Evolutionary conservation across 2,888 invertebrate species (phyloP), one percentile per base, ranked within the genome.

Genomic region (Caenorhabditis japonica): DNA sequence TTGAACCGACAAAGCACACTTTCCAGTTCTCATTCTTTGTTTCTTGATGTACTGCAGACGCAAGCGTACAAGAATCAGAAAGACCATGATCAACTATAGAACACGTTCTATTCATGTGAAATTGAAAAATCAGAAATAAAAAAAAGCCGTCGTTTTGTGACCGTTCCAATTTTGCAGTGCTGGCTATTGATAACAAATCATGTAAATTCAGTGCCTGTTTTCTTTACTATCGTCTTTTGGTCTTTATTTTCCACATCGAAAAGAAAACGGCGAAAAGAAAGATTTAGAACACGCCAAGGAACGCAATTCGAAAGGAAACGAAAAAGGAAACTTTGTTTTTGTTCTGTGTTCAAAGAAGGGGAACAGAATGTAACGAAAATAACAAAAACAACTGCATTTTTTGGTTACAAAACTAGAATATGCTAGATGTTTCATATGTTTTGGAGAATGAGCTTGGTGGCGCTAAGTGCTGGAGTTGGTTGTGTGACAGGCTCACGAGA

Each of bases 11-110:
- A n/a, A n/a, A n/a, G n/a, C n/a, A n/a, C n/a, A n/a, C n/a, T n/a
- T n/a, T n/a, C n/a, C n/a, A n/a, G n/a, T n/a, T n/a, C n/a, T n/a
- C n/a, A n/a, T n/a, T n/a, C n/a, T n/a, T 60, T 53, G 62, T 46
- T 62, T 62, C 52, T 62, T 62, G 62, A 53, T 62, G 62, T 53
- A 33, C 30, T 52, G 43, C 60, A 61, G 60, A 52, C 53, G 62
- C 52, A 12, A 30, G 52, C 36, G 43, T 41, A 21, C 17, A 7
- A 25, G 27, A 30, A 34, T 25, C 36, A 39, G 21, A 30, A 27
- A 49, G 21, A 30, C 7, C 30, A 30, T 30, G 30, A n/a, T n/a
- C 23, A 58, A 43, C 39, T 23, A n/a, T 21, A 17, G 25, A 21
- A 15, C 60, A 61, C 25, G 60, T 25, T 23, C 23, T 19, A 23